phyloP scores from a whole-genome alignment of 2,797 vertebrate species.

The Acanthurus tractus region DNA sequence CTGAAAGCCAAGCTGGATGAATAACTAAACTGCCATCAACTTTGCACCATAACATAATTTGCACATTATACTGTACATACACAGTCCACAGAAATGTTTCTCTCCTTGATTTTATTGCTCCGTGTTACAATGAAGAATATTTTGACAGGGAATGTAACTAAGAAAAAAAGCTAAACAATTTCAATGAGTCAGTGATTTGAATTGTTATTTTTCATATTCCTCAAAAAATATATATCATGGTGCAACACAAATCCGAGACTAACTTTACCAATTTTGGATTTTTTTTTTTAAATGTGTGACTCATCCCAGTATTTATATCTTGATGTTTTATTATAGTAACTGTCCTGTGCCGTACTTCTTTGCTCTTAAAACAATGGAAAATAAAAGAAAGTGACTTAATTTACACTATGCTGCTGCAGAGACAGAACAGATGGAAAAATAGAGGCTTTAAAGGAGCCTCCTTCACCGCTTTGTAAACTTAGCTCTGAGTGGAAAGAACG shows the following conservation, averaged over 20 bases:
- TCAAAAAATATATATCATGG: too few species aligned
- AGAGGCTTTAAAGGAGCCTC: constrained; percentile 35
- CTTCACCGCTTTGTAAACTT: constrained; percentile 57
- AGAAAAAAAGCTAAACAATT: not conserved
- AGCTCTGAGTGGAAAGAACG: constrained; percentile 64
- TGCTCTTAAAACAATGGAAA: constrained; percentile 6
- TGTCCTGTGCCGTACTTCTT: not conserved
- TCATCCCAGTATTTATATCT: not conserved
- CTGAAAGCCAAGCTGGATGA: constrained; percentile 62
- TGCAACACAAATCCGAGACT: not conserved
- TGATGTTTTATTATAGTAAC: not conserved
- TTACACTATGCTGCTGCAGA: not conserved
- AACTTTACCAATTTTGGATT: not conserved
- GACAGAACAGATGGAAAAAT: constrained; percentile 20
- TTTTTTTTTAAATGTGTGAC: not conserved
- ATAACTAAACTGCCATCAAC: constrained; percentile 58
- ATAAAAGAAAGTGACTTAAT: not conserved
- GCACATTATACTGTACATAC: too few species aligned
- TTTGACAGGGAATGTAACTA: not conserved
- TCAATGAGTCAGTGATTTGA: not conserved
- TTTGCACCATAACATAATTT: constrained; percentile 30
- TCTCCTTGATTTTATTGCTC: not conserved
- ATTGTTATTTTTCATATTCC: not conserved
- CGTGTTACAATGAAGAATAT: not conserved
- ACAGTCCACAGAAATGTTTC: not conserved